Base-by-base conservation (phyloP, 2,888 invertebrate species). In the Baronia brevicornis region DNA sequence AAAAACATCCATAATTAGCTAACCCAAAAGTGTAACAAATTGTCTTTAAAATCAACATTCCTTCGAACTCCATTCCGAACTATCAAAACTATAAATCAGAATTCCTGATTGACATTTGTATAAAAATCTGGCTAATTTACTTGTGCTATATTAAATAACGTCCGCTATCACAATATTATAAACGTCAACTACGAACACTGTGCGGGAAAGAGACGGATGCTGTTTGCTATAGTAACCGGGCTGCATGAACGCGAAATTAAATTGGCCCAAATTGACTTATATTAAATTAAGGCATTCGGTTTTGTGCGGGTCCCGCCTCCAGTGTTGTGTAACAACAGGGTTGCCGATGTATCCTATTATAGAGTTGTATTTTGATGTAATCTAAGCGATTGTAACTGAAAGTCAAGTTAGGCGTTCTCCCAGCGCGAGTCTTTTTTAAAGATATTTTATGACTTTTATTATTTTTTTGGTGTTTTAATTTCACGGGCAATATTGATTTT, bases 201-300 rank as follows among this genome's bases (percentile, higher is more conserved):
- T 38, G 34, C 10, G 38, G 14, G 23, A 38, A 41, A 19, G 19
- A 36, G 35, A 45, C 39, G 31, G 40, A 38, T 28, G 34, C 36
- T 39, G 45, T 31, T 37, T 39, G 26, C 38, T 39, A 38, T 44
- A 42, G 59, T 51, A 54, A 55, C 39, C n/a, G n/a, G n/a, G 58
- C 63, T 67, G 74, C 65, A 75, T 67, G 71, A 63, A 57, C 69
- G 68, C 60, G 60, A 61, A 75, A 78, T 77, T 71, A 77, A 80
- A 79, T 77, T 77, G 77, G 66, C 72, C 71, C 60, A 74, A 80
- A 80, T 80, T 78, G 78, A 75, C 77, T 77, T 71, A 60, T 68
- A 79, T 79, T 71, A 73, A 77, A 78, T 80, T 72, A 79, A 68
- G 73, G 71, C 68, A 66, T 71, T 77, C 67, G 66, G 78, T 77